Conservation (phyloP, 2,113 vertebrate genomes). For the Pavo muticus region DNA sequence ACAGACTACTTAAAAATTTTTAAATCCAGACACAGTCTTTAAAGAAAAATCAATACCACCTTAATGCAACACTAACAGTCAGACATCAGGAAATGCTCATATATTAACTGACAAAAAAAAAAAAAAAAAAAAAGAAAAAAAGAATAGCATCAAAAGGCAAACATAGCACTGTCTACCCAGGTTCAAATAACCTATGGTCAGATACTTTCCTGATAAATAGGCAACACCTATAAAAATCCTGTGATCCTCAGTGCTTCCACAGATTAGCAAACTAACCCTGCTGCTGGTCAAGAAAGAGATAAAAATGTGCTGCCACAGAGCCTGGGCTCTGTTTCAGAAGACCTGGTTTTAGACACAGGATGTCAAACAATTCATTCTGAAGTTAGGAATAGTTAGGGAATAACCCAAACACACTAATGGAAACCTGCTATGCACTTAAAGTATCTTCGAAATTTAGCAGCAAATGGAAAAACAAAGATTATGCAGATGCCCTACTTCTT, state of each 20-base stretch:
- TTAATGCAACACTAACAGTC: neutral
- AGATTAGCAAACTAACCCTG: neutral
- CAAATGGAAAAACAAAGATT: constrained; percentile 10
- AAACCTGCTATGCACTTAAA: neutral
- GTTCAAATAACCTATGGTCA: neutral
- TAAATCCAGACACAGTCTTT: neutral
- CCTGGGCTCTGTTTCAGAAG: neutral
- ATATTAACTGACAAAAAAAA: neutral
- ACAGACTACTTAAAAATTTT: neutral
- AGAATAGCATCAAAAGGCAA: neutral
- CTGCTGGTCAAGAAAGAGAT: neutral
- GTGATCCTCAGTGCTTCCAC: neutral
- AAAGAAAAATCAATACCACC: neutral
- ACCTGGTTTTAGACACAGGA: neutral
- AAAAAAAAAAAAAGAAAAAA: too few relatives aligned
- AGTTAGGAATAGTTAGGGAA: neutral
- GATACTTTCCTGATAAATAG: neutral
- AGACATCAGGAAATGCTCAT: neutral
- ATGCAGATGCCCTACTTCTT: neutral
- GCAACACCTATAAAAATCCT: neutral
- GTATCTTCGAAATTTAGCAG: neutral
- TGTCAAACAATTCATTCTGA: neutral
- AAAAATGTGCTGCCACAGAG: neutral
- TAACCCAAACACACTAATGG: neutral
- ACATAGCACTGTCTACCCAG: neutral